Evolutionary conservation across 2,888 invertebrate species (phyloP).

Genomic region (Aspidiotus rigidus): DNA sequence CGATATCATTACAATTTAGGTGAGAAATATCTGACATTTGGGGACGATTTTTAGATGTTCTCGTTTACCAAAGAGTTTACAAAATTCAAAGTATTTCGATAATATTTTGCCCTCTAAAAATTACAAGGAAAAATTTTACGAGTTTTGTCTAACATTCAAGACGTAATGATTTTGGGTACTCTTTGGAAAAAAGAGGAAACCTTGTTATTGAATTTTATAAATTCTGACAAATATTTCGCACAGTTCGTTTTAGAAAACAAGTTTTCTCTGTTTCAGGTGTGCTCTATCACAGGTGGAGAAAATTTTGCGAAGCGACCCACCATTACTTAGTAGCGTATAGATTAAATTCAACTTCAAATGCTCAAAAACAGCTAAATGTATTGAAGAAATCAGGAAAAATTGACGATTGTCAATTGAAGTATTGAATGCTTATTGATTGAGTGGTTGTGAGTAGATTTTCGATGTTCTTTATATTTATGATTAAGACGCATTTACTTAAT

Average conservation of each 20-base stretch:
- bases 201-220: neutral
- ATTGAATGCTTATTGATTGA: too few species aligned
- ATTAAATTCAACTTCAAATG: constrained; percentile 21
- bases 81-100: neutral
- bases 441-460: too few species aligned
- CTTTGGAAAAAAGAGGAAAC: neutral
- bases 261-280: constrained; percentile 53
- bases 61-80: too few species aligned
- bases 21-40: constrained; percentile 43
- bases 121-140: neutral
- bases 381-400: constrained; percentile 27
- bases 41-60: too few species aligned
- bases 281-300: constrained; percentile 86
- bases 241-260: neutral
- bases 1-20: constrained; percentile 84
- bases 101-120: neutral
- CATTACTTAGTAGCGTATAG: constrained; percentile 51
- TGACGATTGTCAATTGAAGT: neutral
- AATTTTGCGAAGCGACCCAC: constrained; percentile 58
- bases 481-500: too few species aligned
- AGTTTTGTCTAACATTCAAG: neutral
- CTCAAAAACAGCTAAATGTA: constrained; percentile 16
- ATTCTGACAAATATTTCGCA: neutral
- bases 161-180: neutral
- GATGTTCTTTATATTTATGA: too few species aligned